Evolutionary conservation across 2,888 invertebrate species (phyloP), one percentile per base, ranked within the genome.

Genomic region (Nasonia oneida): DNA sequence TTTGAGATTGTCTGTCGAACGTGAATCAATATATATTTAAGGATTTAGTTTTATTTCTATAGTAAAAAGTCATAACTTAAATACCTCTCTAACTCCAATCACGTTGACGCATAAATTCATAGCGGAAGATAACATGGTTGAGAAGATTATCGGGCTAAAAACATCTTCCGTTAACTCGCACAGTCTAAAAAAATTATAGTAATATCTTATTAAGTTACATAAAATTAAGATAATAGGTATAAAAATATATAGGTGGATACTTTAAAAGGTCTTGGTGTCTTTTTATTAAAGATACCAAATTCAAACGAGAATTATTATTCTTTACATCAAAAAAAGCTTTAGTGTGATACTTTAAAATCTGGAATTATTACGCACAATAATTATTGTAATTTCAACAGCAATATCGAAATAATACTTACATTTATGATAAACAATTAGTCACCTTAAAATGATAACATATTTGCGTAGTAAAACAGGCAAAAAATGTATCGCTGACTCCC

Each of bases 131-230:
- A 76, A 12, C 47, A 53, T 67, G 8, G 82, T 76, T 6, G 76
- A 47, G 33, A 82, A 76, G 5, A 76, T 33, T 1, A 82, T 29
- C 4, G 82, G 82, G 23, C 82, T 76, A 15, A 76, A 82, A n/a
- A 82, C 67, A 2, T 67, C 47, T 70, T 82, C 75, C 29, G 76
- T 70, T 1, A 67, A 3, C 2, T 70, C 37, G n/a, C 82, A 82
- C 23, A 82, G 37, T n/a, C 82, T 82, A n/a, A 23, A 33, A 23
- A 64, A 23, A 15, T n/a, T 3, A 14, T 0, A 29, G 33, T 29
- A 29, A 2, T 0, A 67, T 15, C 42, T 37, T 29, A 29, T 29
- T 39, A 5, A n/a, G n/a, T 71, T 3, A 15, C 2, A 18, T 3
- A 71, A 71, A 37, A 15, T 42, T 3, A 50, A 50, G 50, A 3